Conservation (phyloP, 2,797 vertebrate genomes). For the Alfaro cultratus region DNA sequence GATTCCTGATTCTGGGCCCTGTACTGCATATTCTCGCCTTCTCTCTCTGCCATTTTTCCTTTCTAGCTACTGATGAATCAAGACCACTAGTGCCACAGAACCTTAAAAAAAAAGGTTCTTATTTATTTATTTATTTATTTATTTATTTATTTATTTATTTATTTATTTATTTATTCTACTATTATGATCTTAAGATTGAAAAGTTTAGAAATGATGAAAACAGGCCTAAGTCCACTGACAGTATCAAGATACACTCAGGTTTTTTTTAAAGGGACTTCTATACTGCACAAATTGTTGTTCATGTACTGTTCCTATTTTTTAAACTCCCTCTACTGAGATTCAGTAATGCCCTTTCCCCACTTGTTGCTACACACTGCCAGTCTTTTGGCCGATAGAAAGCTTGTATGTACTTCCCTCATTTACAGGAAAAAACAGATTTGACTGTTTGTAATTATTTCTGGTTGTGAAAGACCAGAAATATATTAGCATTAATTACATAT, state of each 20-base stretch:
- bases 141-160: not conserved
- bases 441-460: not conserved
- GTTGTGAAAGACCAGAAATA: not conserved
- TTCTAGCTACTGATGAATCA: not conserved
- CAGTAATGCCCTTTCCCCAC: not conserved
- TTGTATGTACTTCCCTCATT: not conserved
- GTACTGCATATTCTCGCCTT: not conserved
- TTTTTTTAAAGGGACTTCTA: not conserved
- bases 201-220: not conserved
- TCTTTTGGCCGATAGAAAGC: not conserved
- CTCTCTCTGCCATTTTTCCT: not conserved
- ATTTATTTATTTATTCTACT: not conserved
- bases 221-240: not conserved
- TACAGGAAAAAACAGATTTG: not conserved
- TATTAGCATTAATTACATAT: too few species aligned
- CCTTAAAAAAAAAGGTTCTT: not conserved
- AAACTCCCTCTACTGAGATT: not conserved
- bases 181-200: not conserved
- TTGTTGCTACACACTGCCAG: not conserved
- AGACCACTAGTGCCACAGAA: not conserved
- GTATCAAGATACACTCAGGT: not conserved
- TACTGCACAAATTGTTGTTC: not conserved
- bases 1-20: too few species aligned
- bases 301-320: not conserved
- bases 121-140: not conserved